Conservation (phyloP, 1,140 invertebrate genomes). For the Yoshiicerus persimilis region DNA sequence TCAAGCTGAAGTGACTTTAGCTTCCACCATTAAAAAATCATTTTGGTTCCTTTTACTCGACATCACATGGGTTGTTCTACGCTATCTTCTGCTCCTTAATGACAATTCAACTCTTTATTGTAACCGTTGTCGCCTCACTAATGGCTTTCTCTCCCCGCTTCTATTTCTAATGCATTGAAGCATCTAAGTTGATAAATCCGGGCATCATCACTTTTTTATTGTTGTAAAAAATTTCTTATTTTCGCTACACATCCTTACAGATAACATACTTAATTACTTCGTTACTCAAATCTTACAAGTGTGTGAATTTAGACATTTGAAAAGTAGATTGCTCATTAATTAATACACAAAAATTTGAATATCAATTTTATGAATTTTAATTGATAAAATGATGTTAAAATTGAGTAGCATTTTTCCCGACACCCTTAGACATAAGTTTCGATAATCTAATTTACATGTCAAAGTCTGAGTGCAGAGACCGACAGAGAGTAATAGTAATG, state of each 20-base stretch:
- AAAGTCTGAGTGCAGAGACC: too few relatives aligned
- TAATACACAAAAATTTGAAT: too few relatives aligned
- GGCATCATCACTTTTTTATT: background rate
- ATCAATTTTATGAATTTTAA: too few relatives aligned
- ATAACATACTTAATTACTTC: too few relatives aligned
- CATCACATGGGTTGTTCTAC: background rate
- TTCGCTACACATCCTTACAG: background rate
- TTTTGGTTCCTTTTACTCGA: background rate
- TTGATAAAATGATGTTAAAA: too few relatives aligned
- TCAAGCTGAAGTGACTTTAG: background rate
- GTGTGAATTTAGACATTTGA: too few relatives aligned
- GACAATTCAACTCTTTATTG: background rate
- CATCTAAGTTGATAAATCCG: background rate
- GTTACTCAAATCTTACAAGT: too few relatives aligned
- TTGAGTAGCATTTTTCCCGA: too few relatives aligned
- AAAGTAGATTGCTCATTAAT: too few relatives aligned
- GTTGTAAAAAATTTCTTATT: background rate
- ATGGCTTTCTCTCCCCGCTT: background rate
- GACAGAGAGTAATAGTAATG: too few relatives aligned
- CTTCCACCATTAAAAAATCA: background rate
- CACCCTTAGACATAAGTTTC: too few relatives aligned
- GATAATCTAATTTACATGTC: too few relatives aligned
- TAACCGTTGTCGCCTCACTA: background rate
- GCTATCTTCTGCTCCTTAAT: background rate
- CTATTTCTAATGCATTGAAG: background rate